Conservation (phyloP, 1,140 invertebrate genomes). For the Alviniconcha marisindica region DNA sequence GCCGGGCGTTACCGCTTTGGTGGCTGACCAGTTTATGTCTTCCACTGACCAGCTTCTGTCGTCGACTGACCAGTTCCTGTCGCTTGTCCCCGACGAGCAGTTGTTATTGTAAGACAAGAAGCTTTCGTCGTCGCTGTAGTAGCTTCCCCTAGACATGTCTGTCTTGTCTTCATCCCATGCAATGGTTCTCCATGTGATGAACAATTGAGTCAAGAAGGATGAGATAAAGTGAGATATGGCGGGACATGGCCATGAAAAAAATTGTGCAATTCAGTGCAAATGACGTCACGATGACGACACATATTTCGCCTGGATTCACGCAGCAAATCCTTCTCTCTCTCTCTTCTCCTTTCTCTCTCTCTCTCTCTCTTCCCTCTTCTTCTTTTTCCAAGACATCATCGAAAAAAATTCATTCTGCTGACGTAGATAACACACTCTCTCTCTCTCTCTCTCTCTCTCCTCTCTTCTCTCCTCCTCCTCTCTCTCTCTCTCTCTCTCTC, state of each 20-base stretch:
- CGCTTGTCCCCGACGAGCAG: not conserved
- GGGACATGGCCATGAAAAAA: not conserved
- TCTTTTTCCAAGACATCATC: not conserved
- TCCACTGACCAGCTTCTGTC: slow-evolving; percentile 3
- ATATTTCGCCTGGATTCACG: too few relatives aligned
- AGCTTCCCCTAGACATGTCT: not conserved
- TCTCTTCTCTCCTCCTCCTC: not conserved
- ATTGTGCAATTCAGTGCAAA: not conserved
- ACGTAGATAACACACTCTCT: not conserved
- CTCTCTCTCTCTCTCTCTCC: not conserved
- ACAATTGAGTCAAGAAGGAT: not conserved
- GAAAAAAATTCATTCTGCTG: too few relatives aligned
- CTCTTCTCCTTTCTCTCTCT: not conserved
- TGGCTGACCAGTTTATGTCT: not conserved
- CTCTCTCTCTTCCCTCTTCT: not conserved
- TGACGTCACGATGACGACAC: not conserved
- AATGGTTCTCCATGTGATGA: not conserved
- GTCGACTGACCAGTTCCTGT: not conserved
- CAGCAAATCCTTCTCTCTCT: too few relatives aligned
- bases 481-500: too few relatives aligned
- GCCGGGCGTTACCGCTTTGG: not conserved
- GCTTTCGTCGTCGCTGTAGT: not conserved
- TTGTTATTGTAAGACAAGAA: slow-evolving; percentile 19
- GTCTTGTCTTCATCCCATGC: not conserved
- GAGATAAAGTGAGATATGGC: not conserved